A percentile compares a stretch with the other conserved stretches of the same genome.
Evolutionary conservation across 2,797 vertebrate species (phyloP).

Genomic region (Etheostoma nigrum): DNA sequence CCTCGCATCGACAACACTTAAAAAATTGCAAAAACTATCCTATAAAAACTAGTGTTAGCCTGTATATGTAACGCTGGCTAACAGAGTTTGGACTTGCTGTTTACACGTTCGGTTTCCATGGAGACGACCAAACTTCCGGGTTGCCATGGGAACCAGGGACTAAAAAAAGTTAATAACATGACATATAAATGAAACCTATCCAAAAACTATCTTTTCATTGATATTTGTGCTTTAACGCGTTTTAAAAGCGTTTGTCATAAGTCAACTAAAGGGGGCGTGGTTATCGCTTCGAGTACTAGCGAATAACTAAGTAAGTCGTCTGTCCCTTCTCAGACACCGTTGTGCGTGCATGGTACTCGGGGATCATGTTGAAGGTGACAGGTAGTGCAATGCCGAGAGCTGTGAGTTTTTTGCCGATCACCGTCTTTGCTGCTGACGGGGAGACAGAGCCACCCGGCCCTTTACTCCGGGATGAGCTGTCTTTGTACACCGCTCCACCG

Average conservation of each 20-base stretch:
- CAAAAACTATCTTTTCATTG: neutral
- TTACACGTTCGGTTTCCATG: constrained; percentile 60
- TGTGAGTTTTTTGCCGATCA: constrained; percentile 20
- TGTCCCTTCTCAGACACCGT: constrained; percentile 72
- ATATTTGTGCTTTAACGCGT: neutral
- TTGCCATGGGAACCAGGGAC: constrained; percentile 52
- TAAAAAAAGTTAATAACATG: too few species aligned
- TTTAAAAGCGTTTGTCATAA: too few species aligned
- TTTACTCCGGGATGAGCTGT: constrained; percentile 70
- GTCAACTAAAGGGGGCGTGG: constrained; percentile 2
- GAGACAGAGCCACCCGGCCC: neutral
- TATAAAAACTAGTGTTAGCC: neutral
- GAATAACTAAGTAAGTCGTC: too few species aligned
- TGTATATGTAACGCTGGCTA: neutral
- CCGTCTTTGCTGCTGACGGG: constrained; percentile 56
- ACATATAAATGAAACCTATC: too few species aligned
- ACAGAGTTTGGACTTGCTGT: constrained; percentile 22
- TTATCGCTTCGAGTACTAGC: neutral
- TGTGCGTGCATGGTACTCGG: constrained; percentile 37
- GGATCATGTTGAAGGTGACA: constrained; percentile 79
- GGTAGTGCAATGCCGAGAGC: constrained; percentile 57
- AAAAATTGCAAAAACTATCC: neutral
- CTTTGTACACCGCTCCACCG: constrained; percentile 76
- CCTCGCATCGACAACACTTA: neutral
- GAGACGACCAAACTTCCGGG: constrained; percentile 36